Evolutionary conservation across 2,113 vertebrate genomes (phyloP), one percentile per base, ranked within the genome.

Genomic region (Scatophagus argus): DNA sequence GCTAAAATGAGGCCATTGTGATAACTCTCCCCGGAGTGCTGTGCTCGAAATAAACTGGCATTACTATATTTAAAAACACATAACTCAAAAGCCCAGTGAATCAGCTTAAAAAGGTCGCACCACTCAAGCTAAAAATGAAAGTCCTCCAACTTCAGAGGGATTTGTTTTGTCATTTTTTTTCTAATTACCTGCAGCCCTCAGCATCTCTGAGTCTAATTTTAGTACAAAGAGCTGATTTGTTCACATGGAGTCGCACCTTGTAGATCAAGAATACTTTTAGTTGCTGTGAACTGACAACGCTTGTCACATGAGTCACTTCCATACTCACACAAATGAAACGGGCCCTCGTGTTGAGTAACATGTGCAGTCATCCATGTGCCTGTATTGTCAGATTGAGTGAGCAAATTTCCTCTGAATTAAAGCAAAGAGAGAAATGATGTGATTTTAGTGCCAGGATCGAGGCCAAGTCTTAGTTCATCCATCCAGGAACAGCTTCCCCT

Each of bases 61-160:
- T 79, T 82, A 66, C 86, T 92, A 92, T 91, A 91, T 93, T 92
- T 90, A 89, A 91, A 89, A 88, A 82, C 82, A 83, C 81, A 87
- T 79, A 78, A 89, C 61, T 83, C 79, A 87, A 59, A 77, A 84
- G 77, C 51, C 77, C 58, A 39, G 55, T 58, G 78, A 88, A 68
- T 72, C 77, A 75, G 67, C 62, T 59, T 82, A 64, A 89, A 68
- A 90, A 90, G 87, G 86, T 88, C 83, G 85, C 46, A 72, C 23
- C 32, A 21, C 60, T 85, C 74, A 70, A 65, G 54, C 51, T 77
- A 66, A 41, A 84, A 82, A 79, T 71, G 65, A 74, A 83, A 84
- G 70, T 39, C 32, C 49, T 74, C 7, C 29, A 49, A 68, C 64
- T 81, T 83, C 55, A 85, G 44, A 84, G 14, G 25, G 27, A 46